phyloP scores from a whole-genome alignment of 2,888 invertebrate genomes.

The Morpho helenor region DNA sequence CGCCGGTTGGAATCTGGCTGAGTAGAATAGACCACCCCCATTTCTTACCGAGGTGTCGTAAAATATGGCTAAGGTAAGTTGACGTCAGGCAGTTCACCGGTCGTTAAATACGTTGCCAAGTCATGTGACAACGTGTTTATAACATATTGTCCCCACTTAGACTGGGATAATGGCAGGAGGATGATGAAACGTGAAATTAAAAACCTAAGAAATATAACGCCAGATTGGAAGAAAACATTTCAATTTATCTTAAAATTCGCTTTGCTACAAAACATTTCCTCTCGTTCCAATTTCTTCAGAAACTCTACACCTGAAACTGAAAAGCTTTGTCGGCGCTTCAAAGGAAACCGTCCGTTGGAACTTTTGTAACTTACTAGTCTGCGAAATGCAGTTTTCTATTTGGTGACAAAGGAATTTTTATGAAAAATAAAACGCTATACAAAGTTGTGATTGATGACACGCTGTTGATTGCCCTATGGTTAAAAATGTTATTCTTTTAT shows the following conservation, averaged over 20 bases:
- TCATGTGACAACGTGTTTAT: too few relatives aligned
- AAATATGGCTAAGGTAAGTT: too few relatives aligned
- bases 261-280: conserved; percentile 1
- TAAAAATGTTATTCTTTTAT: too few relatives aligned
- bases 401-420: conserved; percentile 8
- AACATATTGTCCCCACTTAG: too few relatives aligned
- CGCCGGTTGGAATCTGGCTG: too few relatives aligned
- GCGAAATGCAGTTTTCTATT: conserved; percentile 7
- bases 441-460: neutral
- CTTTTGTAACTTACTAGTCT: conserved; percentile 4
- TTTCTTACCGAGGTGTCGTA: too few relatives aligned
- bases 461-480: neutral
- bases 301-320: conserved; percentile 12
- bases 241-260: conserved; percentile 1
- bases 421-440: conserved; percentile 8
- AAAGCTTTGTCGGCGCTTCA: conserved; percentile 11
- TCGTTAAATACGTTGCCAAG: too few relatives aligned
- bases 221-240: conserved; percentile 1
- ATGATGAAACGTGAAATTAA: neutral
- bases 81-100: too few relatives aligned
- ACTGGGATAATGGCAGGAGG: too few relatives aligned
- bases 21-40: too few relatives aligned
- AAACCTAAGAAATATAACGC: neutral
- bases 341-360: conserved; percentile 7
- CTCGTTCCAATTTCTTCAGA: conserved; percentile 4